Evolutionary conservation across 2,888 invertebrate species (phyloP), one percentile per base, ranked within the genome.

Genomic region (Rutpela maculata): DNA sequence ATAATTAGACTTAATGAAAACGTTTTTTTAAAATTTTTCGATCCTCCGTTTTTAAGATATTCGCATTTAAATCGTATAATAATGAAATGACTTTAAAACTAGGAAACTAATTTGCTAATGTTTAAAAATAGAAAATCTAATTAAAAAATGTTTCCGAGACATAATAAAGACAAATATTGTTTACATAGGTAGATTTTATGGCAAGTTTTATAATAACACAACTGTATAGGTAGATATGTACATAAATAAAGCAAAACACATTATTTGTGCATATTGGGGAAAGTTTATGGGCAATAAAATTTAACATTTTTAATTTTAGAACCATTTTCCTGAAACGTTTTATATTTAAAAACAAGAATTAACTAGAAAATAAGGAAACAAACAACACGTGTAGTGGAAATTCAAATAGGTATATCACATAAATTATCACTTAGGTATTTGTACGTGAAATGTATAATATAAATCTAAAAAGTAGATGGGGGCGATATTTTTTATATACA

Each of bases 131-230:
- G 35, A 35, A 63, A 31, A 31, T 11, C n/a, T 35, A 35, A 65
- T 43, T 38, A 65, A 65, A 65, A 43, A 43, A 43, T 43, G 19
- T 50, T 65, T 65, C 43, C 38, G 43, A 65, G 65, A 43, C 18
- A 60, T 15, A 60, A 10, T 60, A 70, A 70, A 68, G 38, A 59
- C 11, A 69, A 60, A 57, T 69, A 22, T 70, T 70, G 70, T 70
- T 70, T 70, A 70, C 60, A 70, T 38, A 70, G 70, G 70, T 70
- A 62, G 60, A 70, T 60, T 70, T 70, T 70, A 70, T 50, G 57
- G 18, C 57, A 22, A 9, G 9, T 70, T 59, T 60, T 43, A 60
- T 59, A 70, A 70, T 62, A 70, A 22, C 60, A 43, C 19, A 70
- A 60, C 43, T 50, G 59, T 35, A 17, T 69, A 19, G 22, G 50